These are phyloP conservation scores for Cataglyphis rosenhaueri DNA, from an alignment of 2,888 invertebrate genomes.

Conservation along the genomic window DNA sequence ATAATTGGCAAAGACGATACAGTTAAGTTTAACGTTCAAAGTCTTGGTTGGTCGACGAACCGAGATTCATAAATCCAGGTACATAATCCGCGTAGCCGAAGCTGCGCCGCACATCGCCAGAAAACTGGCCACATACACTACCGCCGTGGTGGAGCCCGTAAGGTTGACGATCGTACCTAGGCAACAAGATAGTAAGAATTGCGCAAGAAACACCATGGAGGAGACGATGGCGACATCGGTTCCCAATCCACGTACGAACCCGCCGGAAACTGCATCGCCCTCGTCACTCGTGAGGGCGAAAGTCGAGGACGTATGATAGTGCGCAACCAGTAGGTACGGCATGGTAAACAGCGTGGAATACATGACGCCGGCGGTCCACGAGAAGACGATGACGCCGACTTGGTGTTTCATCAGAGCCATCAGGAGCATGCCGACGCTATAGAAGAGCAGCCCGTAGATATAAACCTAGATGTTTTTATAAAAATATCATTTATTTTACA, in stretches of 20 bases:
- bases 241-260: conserved; percentile 94
- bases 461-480: conserved; percentile 88
- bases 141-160: conserved; percentile 94
- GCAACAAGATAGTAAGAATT: conserved; percentile 94
- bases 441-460: conserved; percentile 94
- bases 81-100: conserved; percentile 95
- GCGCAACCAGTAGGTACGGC: conserved; percentile 97
- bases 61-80: conserved; percentile 91
- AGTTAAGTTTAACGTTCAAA: background rate
- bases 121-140: conserved; percentile 94
- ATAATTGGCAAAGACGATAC: background rate
- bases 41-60: background rate
- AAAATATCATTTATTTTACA: background rate
- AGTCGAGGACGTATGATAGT: conserved; percentile 96
- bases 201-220: conserved; percentile 98
- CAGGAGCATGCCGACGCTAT: conserved; percentile 94
- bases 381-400: conserved; percentile 93
- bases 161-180: conserved; percentile 94
- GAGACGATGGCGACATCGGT: conserved; percentile 98
- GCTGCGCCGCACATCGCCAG: conserved; percentile 94
- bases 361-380: conserved; percentile 98
- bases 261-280: conserved; percentile 87
- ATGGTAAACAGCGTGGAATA: conserved; percentile 99
- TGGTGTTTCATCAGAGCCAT: conserved; percentile 93
- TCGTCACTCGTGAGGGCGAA: conserved; percentile 87